These are phyloP conservation scores for Maconellicoccus hirsutus DNA, from an alignment of 1,140 invertebrate genomes.

Conservation along the genomic window DNA sequence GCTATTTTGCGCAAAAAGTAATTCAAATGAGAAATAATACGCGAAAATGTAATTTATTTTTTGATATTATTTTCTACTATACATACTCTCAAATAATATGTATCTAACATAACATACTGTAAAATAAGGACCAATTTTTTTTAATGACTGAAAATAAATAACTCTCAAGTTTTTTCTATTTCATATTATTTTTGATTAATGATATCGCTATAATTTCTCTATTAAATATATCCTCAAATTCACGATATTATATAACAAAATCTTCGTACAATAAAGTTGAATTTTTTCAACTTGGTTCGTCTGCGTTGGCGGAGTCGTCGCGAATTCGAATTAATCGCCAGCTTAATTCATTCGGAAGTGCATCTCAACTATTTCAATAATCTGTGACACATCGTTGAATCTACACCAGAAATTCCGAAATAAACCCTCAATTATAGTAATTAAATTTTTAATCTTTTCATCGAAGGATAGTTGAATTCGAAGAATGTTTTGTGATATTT, in stretches of 20 bases:
- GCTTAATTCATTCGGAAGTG: not conserved
- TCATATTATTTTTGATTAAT: too few species aligned
- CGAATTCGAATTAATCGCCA: not conserved
- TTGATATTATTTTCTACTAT: not conserved
- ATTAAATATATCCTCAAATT: too few species aligned
- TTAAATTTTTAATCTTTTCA: conserved; percentile 1
- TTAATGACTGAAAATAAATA: too few species aligned
- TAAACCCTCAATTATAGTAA: not conserved
- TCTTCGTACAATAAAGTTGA: too few species aligned
- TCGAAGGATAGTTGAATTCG: too few species aligned
- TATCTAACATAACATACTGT: too few species aligned
- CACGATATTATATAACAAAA: too few species aligned
- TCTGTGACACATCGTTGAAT: not conserved
- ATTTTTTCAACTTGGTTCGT: not conserved
- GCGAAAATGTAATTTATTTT: not conserved
- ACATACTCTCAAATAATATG: too few species aligned
- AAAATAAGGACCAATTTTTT: too few species aligned
- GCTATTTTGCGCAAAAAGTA: not conserved
- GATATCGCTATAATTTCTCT: too few species aligned
- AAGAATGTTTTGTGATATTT: too few species aligned
- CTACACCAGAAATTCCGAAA: not conserved
- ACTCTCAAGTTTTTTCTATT: too few species aligned
- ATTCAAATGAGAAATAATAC: not conserved
- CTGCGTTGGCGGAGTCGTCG: not conserved
- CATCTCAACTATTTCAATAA: not conserved